Evolutionary conservation across 2,797 vertebrate genomes (phyloP).

Genomic region (Bradypodion pumilum): DNA sequence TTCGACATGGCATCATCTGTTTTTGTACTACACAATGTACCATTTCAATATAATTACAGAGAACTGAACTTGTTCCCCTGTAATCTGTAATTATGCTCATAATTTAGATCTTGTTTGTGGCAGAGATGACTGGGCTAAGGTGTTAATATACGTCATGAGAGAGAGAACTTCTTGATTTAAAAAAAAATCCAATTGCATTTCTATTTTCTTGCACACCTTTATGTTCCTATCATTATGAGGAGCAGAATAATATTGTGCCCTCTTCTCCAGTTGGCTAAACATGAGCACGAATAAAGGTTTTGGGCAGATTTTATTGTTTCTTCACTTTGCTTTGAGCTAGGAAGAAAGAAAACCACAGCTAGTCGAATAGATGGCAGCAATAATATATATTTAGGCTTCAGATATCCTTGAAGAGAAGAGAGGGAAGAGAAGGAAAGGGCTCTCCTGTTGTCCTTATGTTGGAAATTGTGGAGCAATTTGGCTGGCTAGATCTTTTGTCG

Average conservation of each 20-base stretch:
- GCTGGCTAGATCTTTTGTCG: neutral
- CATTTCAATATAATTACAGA: constrained; percentile 5
- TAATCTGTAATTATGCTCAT: constrained; percentile 19
- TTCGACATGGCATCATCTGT: constrained; percentile 5
- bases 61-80: constrained; percentile 10
- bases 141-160: neutral
- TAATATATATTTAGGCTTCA: neutral
- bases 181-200: neutral
- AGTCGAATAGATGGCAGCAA: neutral
- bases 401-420: neutral
- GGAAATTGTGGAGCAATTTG: neutral
- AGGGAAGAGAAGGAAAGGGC: neutral
- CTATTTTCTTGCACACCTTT: neutral
- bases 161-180: too few species aligned
- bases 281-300: neutral
- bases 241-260: neutral
- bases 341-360: neutral
- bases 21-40: constrained; percentile 12
- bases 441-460: neutral
- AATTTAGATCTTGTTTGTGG: constrained; percentile 16
- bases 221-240: neutral
- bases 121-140: neutral
- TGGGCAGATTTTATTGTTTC: neutral
- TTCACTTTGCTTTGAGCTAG: neutral
- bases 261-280: neutral